Base-by-base conservation (phyloP, 2,888 invertebrate species). In the Clivina fossor region DNA sequence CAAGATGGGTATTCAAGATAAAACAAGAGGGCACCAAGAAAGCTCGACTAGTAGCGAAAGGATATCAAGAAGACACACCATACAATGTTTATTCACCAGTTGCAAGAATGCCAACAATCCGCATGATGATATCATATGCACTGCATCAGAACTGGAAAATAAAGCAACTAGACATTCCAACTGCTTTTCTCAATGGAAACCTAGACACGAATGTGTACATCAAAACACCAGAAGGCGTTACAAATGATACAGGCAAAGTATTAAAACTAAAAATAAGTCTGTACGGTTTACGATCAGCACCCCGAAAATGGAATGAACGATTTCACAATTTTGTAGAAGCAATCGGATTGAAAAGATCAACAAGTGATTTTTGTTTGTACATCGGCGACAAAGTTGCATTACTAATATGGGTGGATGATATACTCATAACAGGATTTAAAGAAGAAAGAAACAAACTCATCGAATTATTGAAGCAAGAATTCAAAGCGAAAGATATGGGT, bases 1-100 rank as follows among this genome's bases (percentile, higher is more conserved):
- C 62, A 32, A 60, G 40, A 55, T 62, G 64, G 59, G 33, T 63
- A 11, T 63, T 62, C 46, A 59, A 49, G 43, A 61, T 40, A 8
- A 60, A 62, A 41, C 26, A 60, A 53, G 41, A 48, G 11, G 49
- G 56, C n/a, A 40, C 41, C 5, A 48, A 49, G 22, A 65, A 63
- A 26, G 63, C 62, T 8, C 46, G 61, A 43, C 19, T 65, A 37
- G 62, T 65, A 5, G n/a, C n/a, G n/a, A n/a, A n/a, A n/a, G n/a
- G n/a, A n/a, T n/a, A n/a, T n/a, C n/a, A n/a, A n/a, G n/a, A n/a
- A n/a, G n/a, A n/a, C n/a, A n/a, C n/a, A n/a, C n/a, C n/a, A n/a
- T n/a, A n/a, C n/a, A n/a, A n/a, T n/a, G n/a, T n/a, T n/a, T n/a
- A n/a, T n/a, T n/a, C n/a, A n/a, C n/a, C n/a, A n/a, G n/a, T n/a